Percentiles rank a stretch among this genome's conserved stretches.
Conservation (phyloP, 2,797 vertebrate species). For the Sarcoramphus papa region DNA sequence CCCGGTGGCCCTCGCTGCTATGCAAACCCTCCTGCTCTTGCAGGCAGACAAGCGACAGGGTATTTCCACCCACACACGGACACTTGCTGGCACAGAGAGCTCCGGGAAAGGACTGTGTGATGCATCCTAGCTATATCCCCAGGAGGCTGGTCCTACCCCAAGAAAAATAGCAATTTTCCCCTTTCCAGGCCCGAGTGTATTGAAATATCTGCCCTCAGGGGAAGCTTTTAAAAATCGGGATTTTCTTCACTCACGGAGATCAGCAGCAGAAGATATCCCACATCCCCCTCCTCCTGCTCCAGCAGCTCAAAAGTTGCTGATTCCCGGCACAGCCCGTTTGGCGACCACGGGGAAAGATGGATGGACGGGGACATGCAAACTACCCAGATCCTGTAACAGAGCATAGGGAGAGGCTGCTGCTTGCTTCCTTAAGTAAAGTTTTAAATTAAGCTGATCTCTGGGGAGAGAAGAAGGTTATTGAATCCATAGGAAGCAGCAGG, state of each 20-base stretch:
- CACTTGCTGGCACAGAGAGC: not conserved
- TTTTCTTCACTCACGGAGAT: not conserved
- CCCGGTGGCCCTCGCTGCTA: not conserved
- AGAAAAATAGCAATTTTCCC: not conserved
- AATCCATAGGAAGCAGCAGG: conserved; percentile 34
- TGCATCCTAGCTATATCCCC: accelerated
- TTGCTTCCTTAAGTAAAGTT: conserved; percentile 6
- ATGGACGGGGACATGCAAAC: not conserved
- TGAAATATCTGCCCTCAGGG: not conserved
- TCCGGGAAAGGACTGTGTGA: accelerated
- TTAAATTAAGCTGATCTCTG: conserved; percentile 39
- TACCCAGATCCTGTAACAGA: not conserved
- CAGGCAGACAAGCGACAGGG: not conserved
- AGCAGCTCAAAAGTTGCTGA: not conserved
- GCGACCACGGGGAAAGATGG: not conserved
- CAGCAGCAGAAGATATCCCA: not conserved
- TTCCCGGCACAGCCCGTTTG: not conserved
- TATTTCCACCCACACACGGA: not conserved
- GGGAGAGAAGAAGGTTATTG: conserved; percentile 43
- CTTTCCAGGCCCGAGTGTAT: not conserved
- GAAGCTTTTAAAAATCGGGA: not conserved
- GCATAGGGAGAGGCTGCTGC: not conserved
- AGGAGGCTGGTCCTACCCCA: not conserved
- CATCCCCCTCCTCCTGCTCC: not conserved
- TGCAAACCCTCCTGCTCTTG: not conserved